Base-by-base conservation (phyloP, 2,797 vertebrate genomes). In the Limosa lapponica region DNA sequence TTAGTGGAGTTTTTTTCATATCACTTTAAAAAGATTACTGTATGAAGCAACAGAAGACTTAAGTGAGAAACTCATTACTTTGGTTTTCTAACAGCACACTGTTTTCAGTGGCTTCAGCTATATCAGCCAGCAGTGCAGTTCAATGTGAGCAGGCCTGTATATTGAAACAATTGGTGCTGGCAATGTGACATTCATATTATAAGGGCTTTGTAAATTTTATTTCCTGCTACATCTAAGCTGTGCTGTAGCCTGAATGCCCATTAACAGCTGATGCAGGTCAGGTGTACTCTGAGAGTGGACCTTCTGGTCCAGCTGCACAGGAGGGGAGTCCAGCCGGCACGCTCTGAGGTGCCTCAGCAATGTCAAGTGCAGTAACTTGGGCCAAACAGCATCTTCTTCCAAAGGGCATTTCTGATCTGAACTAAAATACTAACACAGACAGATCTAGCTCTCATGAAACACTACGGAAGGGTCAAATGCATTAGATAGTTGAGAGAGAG, bases 391-490 rank as follows among this genome's bases (percentile, higher is more conserved):
- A 1, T 16, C 52, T 69, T n/a, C 58, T 62, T 70, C 71, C 6
- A 78, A 62, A 70, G 20, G 25, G 4, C 16, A 12, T 39, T 94
- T 85, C 34, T 69, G 23, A 52, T 18, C n/a, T 19, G 7, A 82
- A 13, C 23, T 57, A 28, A 28, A 84, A 54, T 28, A 25, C 32
- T 27, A 23, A 41, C 0, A 0, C 2, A 30, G 57, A 16, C 25
- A 83, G 52, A 57, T 17, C 7, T 61, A 74, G 36, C 46, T 70
- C 36, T 79, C 28, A n/a, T 11, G 36, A 86, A 94, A 92, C 67
- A 90, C 39, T 13, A 93, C 58, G 2, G 13, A 86, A 83, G 57
- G 48, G 64, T 80, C 58, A 93, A 34, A 90, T 41, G 79, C 88
- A 88, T 22, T 25, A 70, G 71, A 58, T 0, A 17, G 69, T 22